Evolutionary conservation across 2,797 vertebrate genomes (phyloP).

Genomic region (Bovichtus variegatus): DNA sequence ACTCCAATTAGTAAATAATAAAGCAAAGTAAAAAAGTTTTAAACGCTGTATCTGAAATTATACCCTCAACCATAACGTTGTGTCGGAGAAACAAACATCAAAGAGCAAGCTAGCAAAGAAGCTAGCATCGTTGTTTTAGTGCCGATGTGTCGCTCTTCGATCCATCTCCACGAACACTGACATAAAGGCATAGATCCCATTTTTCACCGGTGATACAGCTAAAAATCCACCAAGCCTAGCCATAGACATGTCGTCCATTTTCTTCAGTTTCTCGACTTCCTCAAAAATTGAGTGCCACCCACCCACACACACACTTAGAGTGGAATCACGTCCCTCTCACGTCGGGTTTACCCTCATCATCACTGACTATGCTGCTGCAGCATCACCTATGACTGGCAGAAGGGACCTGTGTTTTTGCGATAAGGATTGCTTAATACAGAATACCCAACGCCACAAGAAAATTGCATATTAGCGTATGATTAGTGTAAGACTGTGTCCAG

Average conservation of each 20-base stretch:
- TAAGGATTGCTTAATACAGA: background rate
- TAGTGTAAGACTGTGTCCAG: background rate
- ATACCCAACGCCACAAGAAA: too few relatives aligned
- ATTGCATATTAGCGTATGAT: accelerated
- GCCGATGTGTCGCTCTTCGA: conserved; percentile 31
- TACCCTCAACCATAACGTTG: background rate
- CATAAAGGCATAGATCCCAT: conserved; percentile 8
- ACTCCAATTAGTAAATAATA: background rate
- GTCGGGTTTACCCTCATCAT: conserved; percentile 33
- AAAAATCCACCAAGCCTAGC: background rate
- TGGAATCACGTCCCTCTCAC: conserved; percentile 32
- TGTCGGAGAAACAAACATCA: conserved; percentile 25
- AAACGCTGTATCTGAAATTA: too few relatives aligned
- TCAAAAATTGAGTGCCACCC: conserved; percentile 50
- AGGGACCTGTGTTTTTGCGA: background rate
- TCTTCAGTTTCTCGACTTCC: conserved; percentile 63
- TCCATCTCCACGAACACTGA: conserved; percentile 20
- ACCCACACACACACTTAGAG: conserved; percentile 29
- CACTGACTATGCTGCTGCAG: conserved; percentile 35
- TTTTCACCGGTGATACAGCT: background rate
- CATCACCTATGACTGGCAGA: conserved; percentile 47
- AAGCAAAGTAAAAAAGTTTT: background rate
- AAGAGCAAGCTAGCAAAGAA: conserved; percentile 52
- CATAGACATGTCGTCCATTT: conserved; percentile 34
- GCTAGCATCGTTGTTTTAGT: conserved; percentile 63